A percentile compares a stretch with the other conserved stretches of the same genome.
phyloP scores from a whole-genome alignment of 1,140 invertebrate genomes.

The Cotesia vestalis region DNA sequence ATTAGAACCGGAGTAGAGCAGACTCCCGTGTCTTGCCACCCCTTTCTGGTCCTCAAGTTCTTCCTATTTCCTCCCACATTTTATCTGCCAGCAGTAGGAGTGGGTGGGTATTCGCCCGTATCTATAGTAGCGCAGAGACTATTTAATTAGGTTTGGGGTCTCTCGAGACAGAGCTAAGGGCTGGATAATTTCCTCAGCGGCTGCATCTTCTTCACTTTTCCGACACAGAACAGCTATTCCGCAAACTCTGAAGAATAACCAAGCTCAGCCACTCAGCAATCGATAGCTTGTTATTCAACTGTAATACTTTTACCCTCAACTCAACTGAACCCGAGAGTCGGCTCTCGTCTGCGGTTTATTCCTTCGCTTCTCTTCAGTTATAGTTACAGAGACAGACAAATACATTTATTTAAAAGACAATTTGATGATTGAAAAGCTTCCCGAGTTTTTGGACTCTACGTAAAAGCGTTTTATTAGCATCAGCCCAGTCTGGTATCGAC shows the following conservation, averaged over 20 bases:
- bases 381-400: too few species aligned
- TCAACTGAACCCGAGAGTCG: too few species aligned
- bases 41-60: conserved; percentile 7
- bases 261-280: conserved; percentile 9
- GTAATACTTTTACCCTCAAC: too few species aligned
- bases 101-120: neutral
- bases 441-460: too few species aligned
- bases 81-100: neutral
- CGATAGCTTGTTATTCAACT: conserved; percentile 4
- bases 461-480: too few species aligned
- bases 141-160: conserved; percentile 37
- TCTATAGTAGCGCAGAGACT: conserved; percentile 25
- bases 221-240: neutral
- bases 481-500: too few species aligned
- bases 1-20: conserved; percentile 28
- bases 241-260: too few species aligned
- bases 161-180: conserved; percentile 31
- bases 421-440: too few species aligned
- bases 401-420: too few species aligned
- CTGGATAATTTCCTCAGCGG: conserved; percentile 36
- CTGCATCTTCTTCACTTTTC: conserved; percentile 15
- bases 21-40: neutral
- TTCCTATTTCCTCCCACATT: conserved; percentile 11
- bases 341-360: too few species aligned
- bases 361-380: too few species aligned